Evolutionary conservation across 1,140 invertebrate genomes (phyloP), one percentile per base, ranked within the genome.

Genomic region (Leptinotarsa undecemlineata): DNA sequence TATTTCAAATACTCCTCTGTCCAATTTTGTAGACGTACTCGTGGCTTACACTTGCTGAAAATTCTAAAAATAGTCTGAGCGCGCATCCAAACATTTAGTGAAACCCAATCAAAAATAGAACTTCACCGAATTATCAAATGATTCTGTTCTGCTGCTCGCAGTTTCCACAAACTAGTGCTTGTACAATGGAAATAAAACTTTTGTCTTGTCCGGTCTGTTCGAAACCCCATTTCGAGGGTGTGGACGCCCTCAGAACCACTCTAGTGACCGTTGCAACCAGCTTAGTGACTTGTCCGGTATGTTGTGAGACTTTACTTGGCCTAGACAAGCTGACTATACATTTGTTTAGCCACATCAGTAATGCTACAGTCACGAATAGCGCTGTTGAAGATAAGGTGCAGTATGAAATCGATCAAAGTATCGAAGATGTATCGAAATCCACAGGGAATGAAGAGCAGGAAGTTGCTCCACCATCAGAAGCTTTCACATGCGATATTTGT

Each of bases 281-380:
- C 74, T 91, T 90, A 67, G 84, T 95, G 68, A 82, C 87, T 48
- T 95, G 93, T 85, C 93, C 93, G 15, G 88, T 94, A 26, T 95
- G 93, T 82, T 89, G 90, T 75, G 92, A 94, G 80, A 85, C 90
- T 72, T 86, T 94, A 6, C 84, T 89, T 69, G 93, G 93, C 3
- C 88, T 95, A 70, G 93, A 94, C 85, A 95, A 95, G 85, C 86
- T 95, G n/a, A 95, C 93, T 2, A 94, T 94, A 80, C 93, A 95
- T 85, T 85, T 95, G 74, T 94, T 94, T 79, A 90, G 90, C 33
- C 93, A 95, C 82, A 88, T 89, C 6, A 80, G 48, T 47, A 71
- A 75, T 48, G 48, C 67, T 57, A 78, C 83, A 72, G 42, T 69
- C 4, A 19, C 33, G 4, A 19, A 42, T 26, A 63, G 5, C 26